phyloP scores from a whole-genome alignment of 2,113 vertebrate genomes.

The Thunnus thynnus region DNA sequence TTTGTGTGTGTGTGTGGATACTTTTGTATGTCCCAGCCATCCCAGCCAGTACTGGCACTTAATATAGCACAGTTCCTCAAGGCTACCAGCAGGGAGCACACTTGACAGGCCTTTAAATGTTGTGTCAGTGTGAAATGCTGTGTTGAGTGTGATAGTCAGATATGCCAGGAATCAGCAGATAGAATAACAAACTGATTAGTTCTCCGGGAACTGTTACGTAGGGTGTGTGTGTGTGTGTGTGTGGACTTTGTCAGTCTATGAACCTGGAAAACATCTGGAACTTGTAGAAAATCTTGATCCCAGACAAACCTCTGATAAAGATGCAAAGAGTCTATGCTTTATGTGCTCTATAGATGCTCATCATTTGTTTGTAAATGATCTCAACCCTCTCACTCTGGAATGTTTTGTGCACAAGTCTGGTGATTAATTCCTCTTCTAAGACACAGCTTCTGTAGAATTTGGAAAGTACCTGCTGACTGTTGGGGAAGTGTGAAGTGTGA shows the following conservation, averaged over 20 bases:
- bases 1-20: not conserved
- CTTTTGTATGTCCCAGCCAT: not conserved
- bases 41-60: not conserved
- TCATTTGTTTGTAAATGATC: too few relatives aligned
- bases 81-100: conserved; percentile 38
- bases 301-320: not conserved
- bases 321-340: not conserved
- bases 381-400: not conserved
- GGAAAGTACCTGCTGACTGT: conserved; percentile 23
- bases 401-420: not conserved
- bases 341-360: too few relatives aligned
- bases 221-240: not conserved
- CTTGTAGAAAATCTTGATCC: not conserved
- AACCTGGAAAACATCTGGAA: not conserved
- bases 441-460: not conserved
- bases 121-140: not conserved
- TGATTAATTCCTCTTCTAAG: conserved; percentile 7
- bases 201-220: too few relatives aligned
- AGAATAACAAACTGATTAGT: too few relatives aligned
- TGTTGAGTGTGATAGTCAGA: not conserved
- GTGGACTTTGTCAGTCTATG: not conserved
- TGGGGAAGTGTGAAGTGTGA: conserved; percentile 20
- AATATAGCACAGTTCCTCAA: not conserved
- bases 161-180: too few relatives aligned
- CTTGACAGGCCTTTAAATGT: not conserved